Evolutionary conservation across 2,113 vertebrate species (phyloP).

Genomic region (Poicephalus meyeri): DNA sequence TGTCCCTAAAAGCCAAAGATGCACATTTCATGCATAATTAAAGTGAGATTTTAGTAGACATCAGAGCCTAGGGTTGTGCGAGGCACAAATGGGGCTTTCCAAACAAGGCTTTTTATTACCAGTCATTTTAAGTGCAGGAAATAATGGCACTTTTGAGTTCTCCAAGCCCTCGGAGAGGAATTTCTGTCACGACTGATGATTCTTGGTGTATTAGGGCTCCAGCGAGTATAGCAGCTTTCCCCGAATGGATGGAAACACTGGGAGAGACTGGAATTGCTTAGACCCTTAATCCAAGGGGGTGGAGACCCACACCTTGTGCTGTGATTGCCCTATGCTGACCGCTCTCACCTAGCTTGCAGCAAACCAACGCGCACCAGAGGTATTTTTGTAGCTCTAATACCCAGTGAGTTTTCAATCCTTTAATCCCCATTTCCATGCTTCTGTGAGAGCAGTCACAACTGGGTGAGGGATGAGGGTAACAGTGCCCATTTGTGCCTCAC

Average conservation of each 20-base stretch:
- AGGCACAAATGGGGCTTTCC: conserved; percentile 58
- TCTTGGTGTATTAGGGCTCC: neutral
- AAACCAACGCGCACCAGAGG: neutral
- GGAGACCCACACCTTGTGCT: fast-evolving
- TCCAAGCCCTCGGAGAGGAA: neutral
- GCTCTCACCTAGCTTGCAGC: neutral
- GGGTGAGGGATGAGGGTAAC: neutral
- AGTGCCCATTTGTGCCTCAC: neutral
- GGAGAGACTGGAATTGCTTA: neutral
- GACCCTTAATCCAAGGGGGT: neutral
- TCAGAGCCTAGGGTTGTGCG: neutral
- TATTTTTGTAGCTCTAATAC: neutral
- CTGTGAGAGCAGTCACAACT: neutral
- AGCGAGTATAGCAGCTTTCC: neutral
- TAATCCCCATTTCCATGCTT: neutral
- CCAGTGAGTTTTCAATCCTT: neutral
- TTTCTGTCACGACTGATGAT: neutral
- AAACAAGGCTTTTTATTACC: conserved; percentile 52
- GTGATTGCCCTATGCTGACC: fast-evolving
- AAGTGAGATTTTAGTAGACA: conserved; percentile 44
- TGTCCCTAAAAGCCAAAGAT: conserved; percentile 57
- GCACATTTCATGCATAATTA: conserved; percentile 64
- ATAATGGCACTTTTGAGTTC: conserved; percentile 28
- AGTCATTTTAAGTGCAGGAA: conserved; percentile 44
- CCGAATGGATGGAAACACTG: neutral